These are phyloP conservation scores for Rhagologus leucostigma DNA, from an alignment of 2,113 vertebrate genomes.

Conservation along the genomic window DNA sequence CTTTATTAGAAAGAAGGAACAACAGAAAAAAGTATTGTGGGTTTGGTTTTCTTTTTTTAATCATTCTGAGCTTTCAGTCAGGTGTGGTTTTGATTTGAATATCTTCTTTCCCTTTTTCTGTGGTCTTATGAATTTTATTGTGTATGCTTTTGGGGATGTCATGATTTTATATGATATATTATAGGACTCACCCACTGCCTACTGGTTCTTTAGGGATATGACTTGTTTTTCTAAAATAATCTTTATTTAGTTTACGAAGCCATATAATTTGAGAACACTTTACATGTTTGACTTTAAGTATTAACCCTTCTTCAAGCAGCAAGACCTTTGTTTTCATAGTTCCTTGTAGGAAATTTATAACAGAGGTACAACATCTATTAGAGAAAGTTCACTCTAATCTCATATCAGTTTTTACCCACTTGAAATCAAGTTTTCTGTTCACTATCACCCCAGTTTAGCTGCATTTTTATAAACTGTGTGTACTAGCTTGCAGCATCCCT, in stretches of 20 bases:
- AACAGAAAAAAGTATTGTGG: neutral
- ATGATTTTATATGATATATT: neutral
- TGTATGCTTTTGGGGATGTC: neutral
- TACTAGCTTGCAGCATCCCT: neutral
- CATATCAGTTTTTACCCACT: conserved; percentile 25
- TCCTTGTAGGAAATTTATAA: neutral
- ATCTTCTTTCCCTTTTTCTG: neutral
- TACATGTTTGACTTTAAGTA: neutral
- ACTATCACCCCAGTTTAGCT: neutral
- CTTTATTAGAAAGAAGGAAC: neutral
- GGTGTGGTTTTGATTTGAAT: conserved; percentile 15
- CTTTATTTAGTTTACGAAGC: neutral
- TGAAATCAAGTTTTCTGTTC: conserved; percentile 49
- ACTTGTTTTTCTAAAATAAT: conserved; percentile 17
- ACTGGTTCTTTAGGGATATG: neutral
- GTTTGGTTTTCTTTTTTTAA: conserved; percentile 18
- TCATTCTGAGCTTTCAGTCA: conserved; percentile 34
- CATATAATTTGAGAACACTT: neutral
- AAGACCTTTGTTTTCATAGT: neutral
- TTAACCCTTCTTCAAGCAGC: neutral
- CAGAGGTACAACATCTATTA: neutral
- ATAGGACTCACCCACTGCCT: neutral
- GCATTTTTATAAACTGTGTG: neutral
- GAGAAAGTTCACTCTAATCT: neutral
- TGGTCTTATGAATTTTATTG: neutral